Evolutionary conservation across 2,113 vertebrate genomes (phyloP).

Genomic region (Ornithorhynchus anatinus): DNA sequence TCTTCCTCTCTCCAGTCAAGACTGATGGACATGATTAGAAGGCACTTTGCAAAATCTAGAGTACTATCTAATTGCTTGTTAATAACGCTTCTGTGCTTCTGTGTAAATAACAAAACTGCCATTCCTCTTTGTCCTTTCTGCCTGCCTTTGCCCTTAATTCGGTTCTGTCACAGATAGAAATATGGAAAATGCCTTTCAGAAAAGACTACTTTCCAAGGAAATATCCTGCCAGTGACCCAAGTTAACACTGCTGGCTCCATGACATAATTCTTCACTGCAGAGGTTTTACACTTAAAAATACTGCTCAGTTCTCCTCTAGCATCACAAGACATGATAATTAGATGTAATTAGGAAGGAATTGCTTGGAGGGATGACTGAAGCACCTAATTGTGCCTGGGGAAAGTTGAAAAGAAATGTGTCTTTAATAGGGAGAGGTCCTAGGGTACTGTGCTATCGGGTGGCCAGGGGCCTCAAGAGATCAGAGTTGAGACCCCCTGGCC

Average conservation of each 20-base stretch:
- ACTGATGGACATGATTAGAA: background rate
- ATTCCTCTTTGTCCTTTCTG: slow-evolving; percentile 36
- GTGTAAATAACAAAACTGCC: slow-evolving; percentile 43
- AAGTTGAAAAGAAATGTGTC: slow-evolving; percentile 21
- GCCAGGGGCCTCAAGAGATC: background rate
- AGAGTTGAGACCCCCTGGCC: background rate
- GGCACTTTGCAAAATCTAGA: slow-evolving; percentile 44
- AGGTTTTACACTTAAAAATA: slow-evolving; percentile 37
- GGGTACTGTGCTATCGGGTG: background rate
- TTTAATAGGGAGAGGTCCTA: slow-evolving; percentile 23
- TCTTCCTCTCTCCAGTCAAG: background rate
- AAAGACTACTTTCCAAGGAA: slow-evolving; percentile 40
- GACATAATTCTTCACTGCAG: slow-evolving; percentile 11
- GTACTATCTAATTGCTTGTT: slow-evolving; percentile 34
- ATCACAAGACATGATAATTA: slow-evolving; percentile 51
- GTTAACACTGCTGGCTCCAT: slow-evolving; percentile 15
- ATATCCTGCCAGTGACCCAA: background rate
- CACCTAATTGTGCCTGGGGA: background rate
- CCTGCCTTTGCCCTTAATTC: slow-evolving; percentile 33
- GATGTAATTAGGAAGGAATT: slow-evolving; percentile 53
- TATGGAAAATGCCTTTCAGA: slow-evolving; percentile 27
- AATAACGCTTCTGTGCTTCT: slow-evolving; percentile 43
- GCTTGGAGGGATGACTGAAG: slow-evolving; percentile 35
- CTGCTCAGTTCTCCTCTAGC: slow-evolving; percentile 30
- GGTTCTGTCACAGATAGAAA: slow-evolving; percentile 43